A percentile compares a stretch with the other conserved stretches of the same genome.
These are phyloP conservation scores for Oxycera nigricornis DNA, from an alignment of 2,888 invertebrate species.

Conservation along the genomic window DNA sequence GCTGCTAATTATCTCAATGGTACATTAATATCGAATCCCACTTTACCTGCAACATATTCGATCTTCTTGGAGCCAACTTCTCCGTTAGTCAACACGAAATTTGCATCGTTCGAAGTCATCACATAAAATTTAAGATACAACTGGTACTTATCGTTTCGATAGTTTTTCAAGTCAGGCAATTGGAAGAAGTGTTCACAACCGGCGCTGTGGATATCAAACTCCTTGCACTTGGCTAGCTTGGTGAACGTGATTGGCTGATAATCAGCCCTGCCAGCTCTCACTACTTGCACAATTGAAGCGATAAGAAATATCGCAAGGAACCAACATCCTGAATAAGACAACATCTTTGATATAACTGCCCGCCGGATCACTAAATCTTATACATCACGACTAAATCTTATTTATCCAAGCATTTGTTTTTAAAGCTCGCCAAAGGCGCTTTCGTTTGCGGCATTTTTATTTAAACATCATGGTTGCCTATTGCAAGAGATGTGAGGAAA, in stretches of 20 bases:
- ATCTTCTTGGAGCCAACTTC: neutral
- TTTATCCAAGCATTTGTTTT: no score
- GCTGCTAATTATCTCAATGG: no score
- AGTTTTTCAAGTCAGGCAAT: neutral
- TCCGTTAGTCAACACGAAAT: neutral
- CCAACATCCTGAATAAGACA: neutral
- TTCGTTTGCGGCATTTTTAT: no score
- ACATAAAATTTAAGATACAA: slow-evolving; percentile 7
- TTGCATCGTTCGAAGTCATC: neutral
- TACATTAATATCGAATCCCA: no score
- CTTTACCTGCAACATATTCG: neutral
- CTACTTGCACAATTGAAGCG: no score
- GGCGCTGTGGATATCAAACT: neutral
- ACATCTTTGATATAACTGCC: neutral
- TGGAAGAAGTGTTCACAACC: neutral
- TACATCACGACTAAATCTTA: no score
- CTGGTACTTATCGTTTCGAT: neutral
- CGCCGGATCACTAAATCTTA: no score
- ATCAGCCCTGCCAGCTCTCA: neutral
- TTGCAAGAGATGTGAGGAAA: no score
- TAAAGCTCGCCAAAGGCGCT: no score
- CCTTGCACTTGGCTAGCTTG: slow-evolving; percentile 9
- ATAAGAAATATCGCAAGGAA: neutral
- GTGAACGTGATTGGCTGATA: neutral
- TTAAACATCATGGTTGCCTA: no score